These are phyloP conservation scores for Pristiophorus japonicus DNA, from an alignment of 2,113 vertebrate genomes.

Conservation along the genomic window DNA sequence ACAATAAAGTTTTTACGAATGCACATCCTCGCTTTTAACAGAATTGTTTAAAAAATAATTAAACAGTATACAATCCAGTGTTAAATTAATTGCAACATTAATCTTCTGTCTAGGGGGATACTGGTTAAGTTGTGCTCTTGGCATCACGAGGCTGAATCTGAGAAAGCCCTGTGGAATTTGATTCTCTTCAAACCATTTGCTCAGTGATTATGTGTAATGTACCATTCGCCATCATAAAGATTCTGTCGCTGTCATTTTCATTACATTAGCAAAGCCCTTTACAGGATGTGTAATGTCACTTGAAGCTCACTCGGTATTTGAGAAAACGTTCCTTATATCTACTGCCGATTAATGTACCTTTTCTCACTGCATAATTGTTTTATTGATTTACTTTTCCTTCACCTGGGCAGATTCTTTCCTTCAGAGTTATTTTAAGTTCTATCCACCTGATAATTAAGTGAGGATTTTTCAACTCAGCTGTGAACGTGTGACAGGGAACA, in stretches of 20 bases:
- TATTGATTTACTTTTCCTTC: constrained; percentile 19
- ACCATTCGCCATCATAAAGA: background rate
- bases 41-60: background rate
- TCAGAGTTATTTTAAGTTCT: background rate
- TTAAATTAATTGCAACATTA: background rate
- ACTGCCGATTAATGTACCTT: background rate
- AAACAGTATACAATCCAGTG: background rate
- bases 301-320: background rate
- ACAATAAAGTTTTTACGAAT: background rate
- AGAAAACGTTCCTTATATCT: background rate
- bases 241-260: background rate
- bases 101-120: background rate
- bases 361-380: background rate
- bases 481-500: no score
- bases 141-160: background rate
- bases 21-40: background rate
- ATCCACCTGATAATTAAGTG: constrained; percentile 6
- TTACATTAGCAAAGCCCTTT: background rate
- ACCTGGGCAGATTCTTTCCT: background rate
- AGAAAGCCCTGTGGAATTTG: background rate
- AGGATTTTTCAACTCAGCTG: background rate
- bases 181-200: background rate
- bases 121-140: background rate
- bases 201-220: background rate
- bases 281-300: background rate